A percentile compares a stretch with the other conserved stretches of the same genome.
Conservation (phyloP, 1,140 invertebrate genomes). For the Diprion similis region DNA sequence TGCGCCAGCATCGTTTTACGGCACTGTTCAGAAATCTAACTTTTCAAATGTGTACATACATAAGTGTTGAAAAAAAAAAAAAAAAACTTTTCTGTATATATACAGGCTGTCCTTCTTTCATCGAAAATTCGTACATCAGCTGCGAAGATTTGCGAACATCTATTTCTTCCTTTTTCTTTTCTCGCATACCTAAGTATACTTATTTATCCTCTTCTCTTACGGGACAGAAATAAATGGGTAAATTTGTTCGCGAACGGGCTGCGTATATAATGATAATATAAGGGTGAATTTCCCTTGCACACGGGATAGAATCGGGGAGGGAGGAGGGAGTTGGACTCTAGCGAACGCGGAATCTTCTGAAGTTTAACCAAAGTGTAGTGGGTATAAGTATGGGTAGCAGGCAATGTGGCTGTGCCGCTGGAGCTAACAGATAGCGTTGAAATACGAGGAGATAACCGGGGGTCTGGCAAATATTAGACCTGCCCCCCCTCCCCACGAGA, state of each 20-base stretch:
- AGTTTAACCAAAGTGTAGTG: neutral
- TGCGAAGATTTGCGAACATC: no score
- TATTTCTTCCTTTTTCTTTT: no score
- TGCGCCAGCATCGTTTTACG: neutral
- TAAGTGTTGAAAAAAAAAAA: neutral
- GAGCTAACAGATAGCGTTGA: constrained; percentile 33
- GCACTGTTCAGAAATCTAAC: neutral
- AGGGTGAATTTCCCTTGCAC: neutral
- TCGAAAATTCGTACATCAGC: no score
- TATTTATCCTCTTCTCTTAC: no score
- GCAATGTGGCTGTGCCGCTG: constrained; percentile 22
- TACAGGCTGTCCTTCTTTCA: no score
- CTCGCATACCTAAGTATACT: no score
- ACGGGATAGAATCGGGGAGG: neutral
- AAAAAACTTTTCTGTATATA: neutral
- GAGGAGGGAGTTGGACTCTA: neutral
- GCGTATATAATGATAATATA: neutral
- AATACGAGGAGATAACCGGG: constrained; percentile 36
- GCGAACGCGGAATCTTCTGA: neutral
- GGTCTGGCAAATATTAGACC: constrained; percentile 30
- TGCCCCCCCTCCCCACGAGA: constrained; percentile 16
- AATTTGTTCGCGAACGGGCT: constrained; percentile 19
- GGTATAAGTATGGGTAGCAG: neutral
- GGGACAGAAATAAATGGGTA: no score
- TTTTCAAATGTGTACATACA: neutral